Percentiles rank a stretch among this genome's conserved stretches.
phyloP scores from a whole-genome alignment of 2,797 vertebrate species.

The Myioborus miniatus region DNA sequence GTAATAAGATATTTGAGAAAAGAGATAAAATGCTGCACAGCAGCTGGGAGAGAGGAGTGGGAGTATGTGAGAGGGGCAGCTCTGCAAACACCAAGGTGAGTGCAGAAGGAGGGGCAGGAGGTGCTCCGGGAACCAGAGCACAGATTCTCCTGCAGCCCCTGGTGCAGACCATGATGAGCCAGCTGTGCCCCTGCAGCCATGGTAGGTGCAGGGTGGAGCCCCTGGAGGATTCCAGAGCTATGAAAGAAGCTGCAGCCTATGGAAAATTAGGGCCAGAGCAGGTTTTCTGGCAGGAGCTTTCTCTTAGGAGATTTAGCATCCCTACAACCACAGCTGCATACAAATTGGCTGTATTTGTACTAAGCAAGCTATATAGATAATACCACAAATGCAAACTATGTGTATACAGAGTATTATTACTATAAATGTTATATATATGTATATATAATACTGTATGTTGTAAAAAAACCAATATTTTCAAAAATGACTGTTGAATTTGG shows the following conservation, averaged over 20 bases:
- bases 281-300: background rate
- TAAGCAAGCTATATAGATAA: background rate
- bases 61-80: fast-evolving
- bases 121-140: fast-evolving
- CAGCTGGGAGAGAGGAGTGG: background rate
- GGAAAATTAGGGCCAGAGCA: fast-evolving
- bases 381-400: background rate
- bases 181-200: background rate
- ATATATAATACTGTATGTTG: background rate
- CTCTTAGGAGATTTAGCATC: background rate
- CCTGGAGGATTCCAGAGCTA: background rate
- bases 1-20: background rate
- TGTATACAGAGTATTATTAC: background rate
- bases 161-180: background rate
- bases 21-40: background rate
- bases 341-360: background rate
- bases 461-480: background rate
- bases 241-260: background rate
- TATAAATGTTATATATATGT: background rate
- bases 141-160: background rate
- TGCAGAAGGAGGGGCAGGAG: background rate
- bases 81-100: background rate
- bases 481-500: background rate
- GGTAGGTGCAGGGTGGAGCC: fast-evolving
- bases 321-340: background rate